Evolutionary conservation across 2,888 invertebrate species (phyloP).

Genomic region (Autographa pulchrina): DNA sequence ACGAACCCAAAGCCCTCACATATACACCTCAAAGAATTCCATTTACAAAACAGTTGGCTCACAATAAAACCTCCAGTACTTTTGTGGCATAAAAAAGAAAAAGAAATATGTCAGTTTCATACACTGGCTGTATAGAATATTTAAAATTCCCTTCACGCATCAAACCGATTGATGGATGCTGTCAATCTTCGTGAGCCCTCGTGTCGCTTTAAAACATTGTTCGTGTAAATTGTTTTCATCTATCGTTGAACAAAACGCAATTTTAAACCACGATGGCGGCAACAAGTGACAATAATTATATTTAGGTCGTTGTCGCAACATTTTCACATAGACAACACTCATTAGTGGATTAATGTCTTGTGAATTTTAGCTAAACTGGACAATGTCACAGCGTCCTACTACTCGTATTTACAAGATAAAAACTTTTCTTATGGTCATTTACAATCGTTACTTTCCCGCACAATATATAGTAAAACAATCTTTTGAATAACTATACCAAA

Average conservation of each 20-base stretch:
- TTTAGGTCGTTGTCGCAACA: conserved; percentile 68
- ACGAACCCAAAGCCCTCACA: neutral
- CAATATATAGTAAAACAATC: too few species aligned
- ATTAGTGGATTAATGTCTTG: conserved; percentile 44
- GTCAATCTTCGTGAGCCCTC: conserved; percentile 37
- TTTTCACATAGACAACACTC: conserved; percentile 58
- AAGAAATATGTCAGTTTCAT: neutral
- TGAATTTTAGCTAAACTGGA: conserved; percentile 24
- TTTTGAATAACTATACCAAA: too few species aligned
- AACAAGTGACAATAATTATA: conserved; percentile 72
- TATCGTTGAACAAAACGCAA: conserved; percentile 61
- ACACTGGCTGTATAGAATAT: conserved; percentile 10
- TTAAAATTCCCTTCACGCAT: conserved; percentile 16
- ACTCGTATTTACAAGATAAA: neutral
- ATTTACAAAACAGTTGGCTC: conserved; percentile 21
- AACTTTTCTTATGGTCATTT: neutral
- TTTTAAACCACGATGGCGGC: conserved; percentile 61
- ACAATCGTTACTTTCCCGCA: too few species aligned
- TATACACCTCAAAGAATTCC: conserved; percentile 9
- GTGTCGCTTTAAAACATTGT: conserved; percentile 38
- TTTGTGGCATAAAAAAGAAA: neutral
- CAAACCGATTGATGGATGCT: conserved; percentile 37
- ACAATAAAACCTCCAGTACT: neutral
- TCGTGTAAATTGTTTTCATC: conserved; percentile 43
- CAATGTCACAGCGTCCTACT: neutral